These are phyloP conservation scores for Tenualosa ilisha DNA, from an alignment of 2,797 vertebrate species.

Conservation along the genomic window DNA sequence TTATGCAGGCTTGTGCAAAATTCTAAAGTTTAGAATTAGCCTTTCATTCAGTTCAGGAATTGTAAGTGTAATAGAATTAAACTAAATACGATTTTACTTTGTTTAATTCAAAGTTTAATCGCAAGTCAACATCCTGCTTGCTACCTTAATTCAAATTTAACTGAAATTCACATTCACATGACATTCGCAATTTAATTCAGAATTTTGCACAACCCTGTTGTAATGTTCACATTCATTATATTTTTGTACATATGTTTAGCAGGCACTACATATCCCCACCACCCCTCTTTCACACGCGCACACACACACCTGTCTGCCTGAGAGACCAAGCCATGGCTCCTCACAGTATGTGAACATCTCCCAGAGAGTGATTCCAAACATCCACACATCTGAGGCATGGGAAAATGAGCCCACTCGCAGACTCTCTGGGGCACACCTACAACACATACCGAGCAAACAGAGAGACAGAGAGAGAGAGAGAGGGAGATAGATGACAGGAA, in stretches of 20 bases:
- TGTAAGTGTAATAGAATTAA: too few species aligned
- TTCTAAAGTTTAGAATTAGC: too few species aligned
- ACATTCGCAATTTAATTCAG: too few species aligned
- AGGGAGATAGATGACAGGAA: background rate
- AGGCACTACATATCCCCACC: background rate
- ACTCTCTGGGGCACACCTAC: constrained; percentile 90
- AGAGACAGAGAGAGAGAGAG: background rate
- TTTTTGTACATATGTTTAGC: background rate
- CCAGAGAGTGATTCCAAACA: constrained; percentile 89
- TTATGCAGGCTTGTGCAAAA: background rate
- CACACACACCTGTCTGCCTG: constrained; percentile 78
- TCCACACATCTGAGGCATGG: constrained; percentile 88
- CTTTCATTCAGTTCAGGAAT: too few species aligned
- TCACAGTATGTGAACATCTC: constrained; percentile 91
- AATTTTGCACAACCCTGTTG: too few species aligned
- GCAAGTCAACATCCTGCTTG: too few species aligned
- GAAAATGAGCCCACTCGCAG: constrained; percentile 85
- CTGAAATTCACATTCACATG: too few species aligned
- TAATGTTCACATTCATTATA: too few species aligned
- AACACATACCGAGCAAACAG: background rate
- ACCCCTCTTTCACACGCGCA: background rate
- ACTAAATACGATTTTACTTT: too few species aligned
- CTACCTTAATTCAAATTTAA: too few species aligned
- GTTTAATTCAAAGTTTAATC: too few species aligned
- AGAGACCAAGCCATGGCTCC: constrained; percentile 86